Conservation (phyloP, 2,888 invertebrate species). For the Sussaba pulchella region DNA sequence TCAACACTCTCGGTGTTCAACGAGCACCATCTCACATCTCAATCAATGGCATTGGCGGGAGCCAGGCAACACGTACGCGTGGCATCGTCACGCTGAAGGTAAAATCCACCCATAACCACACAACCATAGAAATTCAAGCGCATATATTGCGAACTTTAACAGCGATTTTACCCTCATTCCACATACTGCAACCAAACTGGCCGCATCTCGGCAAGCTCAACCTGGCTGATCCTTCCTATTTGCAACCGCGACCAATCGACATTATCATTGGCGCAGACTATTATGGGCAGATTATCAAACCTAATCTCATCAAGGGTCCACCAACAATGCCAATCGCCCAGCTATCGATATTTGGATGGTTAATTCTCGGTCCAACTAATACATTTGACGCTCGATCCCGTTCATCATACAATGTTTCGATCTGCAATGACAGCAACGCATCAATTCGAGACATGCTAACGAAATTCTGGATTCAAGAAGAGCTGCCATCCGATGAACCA, state of each 20-base stretch:
- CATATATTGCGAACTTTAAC: no score
- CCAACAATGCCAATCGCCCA: neutral
- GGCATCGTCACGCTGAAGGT: neutral
- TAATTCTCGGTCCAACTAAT: neutral
- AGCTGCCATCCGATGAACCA: neutral
- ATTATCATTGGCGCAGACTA: neutral
- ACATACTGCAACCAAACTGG: no score
- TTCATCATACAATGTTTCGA: neutral
- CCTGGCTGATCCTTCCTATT: no score
- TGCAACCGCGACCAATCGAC: no score
- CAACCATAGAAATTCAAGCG: no score
- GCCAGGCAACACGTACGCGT: neutral
- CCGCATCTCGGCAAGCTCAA: no score
- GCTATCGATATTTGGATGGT: neutral
- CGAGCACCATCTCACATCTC: constrained; percentile 17
- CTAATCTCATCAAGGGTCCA: neutral
- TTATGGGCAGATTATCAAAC: neutral
- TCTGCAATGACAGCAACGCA: no score
- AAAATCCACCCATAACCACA: no score
- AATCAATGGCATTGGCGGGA: constrained; percentile 20
- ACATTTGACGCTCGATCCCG: neutral
- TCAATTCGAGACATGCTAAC: neutral
- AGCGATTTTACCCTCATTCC: no score
- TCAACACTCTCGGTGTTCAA: constrained; percentile 16
- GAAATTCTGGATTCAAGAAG: neutral